A percentile compares a stretch with the other conserved stretches of the same genome.
Conservation (phyloP, 2,888 invertebrate genomes). For the Horisme vitalbata region DNA sequence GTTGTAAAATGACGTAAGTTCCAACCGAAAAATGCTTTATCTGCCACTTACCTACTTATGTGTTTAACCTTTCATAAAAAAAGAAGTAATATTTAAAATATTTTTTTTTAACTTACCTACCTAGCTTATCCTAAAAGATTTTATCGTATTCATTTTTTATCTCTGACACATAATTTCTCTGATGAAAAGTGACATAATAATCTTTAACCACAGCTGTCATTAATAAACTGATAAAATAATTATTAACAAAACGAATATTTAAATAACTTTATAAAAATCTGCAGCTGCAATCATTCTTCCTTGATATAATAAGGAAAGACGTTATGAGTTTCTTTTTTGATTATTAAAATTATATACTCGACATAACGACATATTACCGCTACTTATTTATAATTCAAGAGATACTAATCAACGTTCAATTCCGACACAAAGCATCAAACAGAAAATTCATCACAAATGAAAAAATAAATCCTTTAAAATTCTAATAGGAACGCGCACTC, state of each 20-base stretch:
- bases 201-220: no score
- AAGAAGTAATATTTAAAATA: no score
- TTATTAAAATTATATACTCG: background rate
- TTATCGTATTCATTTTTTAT: no score
- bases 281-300: constrained; percentile 60
- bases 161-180: no score
- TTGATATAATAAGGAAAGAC: constrained; percentile 55
- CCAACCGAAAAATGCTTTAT: background rate
- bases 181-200: constrained; percentile 1
- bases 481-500: constrained; percentile 61
- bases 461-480: constrained; percentile 55
- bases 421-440: constrained; percentile 14
- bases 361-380: no score
- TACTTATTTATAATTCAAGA: no score
- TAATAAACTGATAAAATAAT: no score
- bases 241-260: constrained; percentile 30
- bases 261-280: constrained; percentile 38
- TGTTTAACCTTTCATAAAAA: background rate
- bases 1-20: constrained; percentile 57
- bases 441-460: constrained; percentile 10
- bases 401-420: no score
- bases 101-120: no score
- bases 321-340: no score
- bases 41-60: background rate
- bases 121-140: no score